Base-by-base conservation (phyloP, 2,113 vertebrate species). In the Hemibagrus wyckioides region DNA sequence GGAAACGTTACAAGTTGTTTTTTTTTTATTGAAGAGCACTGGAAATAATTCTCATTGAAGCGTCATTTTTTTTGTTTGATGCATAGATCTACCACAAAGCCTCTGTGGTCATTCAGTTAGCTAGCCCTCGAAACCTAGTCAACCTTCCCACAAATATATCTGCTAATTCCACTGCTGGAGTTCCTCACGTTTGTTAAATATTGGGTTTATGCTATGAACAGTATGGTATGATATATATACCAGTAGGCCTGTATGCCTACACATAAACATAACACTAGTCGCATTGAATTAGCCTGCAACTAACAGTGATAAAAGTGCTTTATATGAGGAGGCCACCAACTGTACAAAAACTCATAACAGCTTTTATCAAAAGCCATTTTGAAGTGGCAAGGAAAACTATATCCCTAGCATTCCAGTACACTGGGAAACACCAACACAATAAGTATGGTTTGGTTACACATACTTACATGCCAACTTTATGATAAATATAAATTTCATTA, bases 1-100 rank as follows among this genome's bases (percentile, higher is more conserved):
- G 10, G 77, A 86, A 80, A 69, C 36, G 33, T 30, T 44, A n/a
- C 61, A 85, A 28, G 73, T 44, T 14, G n/a, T n/a, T n/a, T n/a
- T n/a, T n/a, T 50, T 67, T 30, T 61, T 23, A 82, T 30, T 21
- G 28, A 52, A 30, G 6, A 56, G 7, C 59, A 44, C 21, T 33
- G 3, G 19, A 76, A 65, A 84, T 36, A 28, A 73, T 25, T 36
- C 19, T 14, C 7, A 80, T 56, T 33, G 30, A 80, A 56, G 8
- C 39, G 14, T 25, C n/a, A 23, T 33, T 33, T 44, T 57, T 52
- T n/a, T 67, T 44, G 33, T 30, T 41, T 54, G 15, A 36, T 84
- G 65, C 30, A 52, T 25, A 33, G 8, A 56, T 56, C 19, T 56
- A 21, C 50, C 50, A 17, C 71, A 44, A 48, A 28, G 23, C 41